Evolutionary conservation across 2,888 invertebrate species (phyloP), one percentile per base, ranked within the genome.

Genomic region (Megamerina dolium): DNA sequence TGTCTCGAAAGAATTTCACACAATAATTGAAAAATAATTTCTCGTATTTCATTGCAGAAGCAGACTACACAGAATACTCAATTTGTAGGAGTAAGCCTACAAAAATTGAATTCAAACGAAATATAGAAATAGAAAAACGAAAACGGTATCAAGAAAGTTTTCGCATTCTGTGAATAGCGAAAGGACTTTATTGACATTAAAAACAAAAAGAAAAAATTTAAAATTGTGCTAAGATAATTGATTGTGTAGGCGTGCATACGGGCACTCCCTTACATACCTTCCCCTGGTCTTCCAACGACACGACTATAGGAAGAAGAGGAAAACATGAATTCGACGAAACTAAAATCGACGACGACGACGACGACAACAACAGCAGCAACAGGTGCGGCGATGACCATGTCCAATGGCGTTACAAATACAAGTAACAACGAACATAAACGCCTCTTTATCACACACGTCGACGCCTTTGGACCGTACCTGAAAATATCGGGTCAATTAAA

Each of bases 401-500:
- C n/a, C n/a, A n/a, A n/a, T n/a, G n/a, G n/a, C n/a, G n/a, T n/a
- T n/a, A n/a, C n/a, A n/a, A n/a, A n/a, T n/a, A n/a, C n/a, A n/a
- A n/a, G 27, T 5, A 27, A 10, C 13, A 31, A 13, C 14, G 31
- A 31, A 16, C 10, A 4, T 5, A 43, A 43, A 37, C 26, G 43
- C 31, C 43, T 43, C 23, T 50, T 49, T 42, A 52, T 56, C 58
- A 85, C 84, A 49, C 78, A 80, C 70, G 76, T 86, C 50, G 84
- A 85, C 59, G 77, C 78, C 38, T 80, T 82, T 48, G 81, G 82
- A 21, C 78, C 79, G 45, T 81, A 82, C 61, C 68, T 87, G 46
- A 82, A 79, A 72, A 74, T 87, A 60, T 83, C 80, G 74, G 87
- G 84, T 20, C 87, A 87, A 67, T 50, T 59, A 3, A 68, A 70